Evolutionary conservation across 2,113 vertebrate genomes (phyloP).

Genomic region (Ceuthmochares aereus): DNA sequence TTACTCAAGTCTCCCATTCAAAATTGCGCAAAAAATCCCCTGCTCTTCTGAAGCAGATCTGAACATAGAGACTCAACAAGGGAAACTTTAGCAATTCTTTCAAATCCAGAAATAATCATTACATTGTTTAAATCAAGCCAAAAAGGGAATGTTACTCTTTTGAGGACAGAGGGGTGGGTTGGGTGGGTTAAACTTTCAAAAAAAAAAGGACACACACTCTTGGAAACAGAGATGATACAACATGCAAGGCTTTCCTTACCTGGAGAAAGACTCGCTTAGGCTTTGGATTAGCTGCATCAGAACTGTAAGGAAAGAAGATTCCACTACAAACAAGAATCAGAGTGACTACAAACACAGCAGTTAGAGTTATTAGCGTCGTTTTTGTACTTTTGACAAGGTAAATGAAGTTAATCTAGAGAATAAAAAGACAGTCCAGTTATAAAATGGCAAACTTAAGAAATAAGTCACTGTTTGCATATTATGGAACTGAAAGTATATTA

Average conservation of each 20-base stretch:
- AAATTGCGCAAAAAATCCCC: neutral
- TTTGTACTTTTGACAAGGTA: conserved; percentile 90
- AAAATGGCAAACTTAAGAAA: neutral
- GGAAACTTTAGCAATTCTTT: neutral
- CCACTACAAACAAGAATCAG: conserved; percentile 89
- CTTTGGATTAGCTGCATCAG: conserved; percentile 80
- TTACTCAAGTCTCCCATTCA: neutral
- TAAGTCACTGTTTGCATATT: neutral
- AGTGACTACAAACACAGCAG: conserved; percentile 78
- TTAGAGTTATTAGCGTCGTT: conserved; percentile 82
- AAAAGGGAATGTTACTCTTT: neutral
- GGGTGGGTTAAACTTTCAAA: neutral
- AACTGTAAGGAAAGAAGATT: conserved; percentile 91
- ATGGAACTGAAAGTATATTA: neutral
- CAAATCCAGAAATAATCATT: neutral
- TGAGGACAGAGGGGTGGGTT: fast-evolving
- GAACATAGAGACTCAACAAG: neutral
- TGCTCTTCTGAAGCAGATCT: neutral
- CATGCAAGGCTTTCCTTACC: conserved; percentile 73
- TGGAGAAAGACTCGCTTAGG: conserved; percentile 94
- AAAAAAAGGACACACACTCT: neutral
- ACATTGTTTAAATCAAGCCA: neutral
- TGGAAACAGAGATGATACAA: neutral
- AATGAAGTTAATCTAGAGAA: conserved; percentile 89
- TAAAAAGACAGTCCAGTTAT: conserved; percentile 28